A percentile compares a stretch with the other conserved stretches of the same genome.
These are phyloP conservation scores for Alcis repandata DNA, from an alignment of 2,888 invertebrate species.

Conservation along the genomic window DNA sequence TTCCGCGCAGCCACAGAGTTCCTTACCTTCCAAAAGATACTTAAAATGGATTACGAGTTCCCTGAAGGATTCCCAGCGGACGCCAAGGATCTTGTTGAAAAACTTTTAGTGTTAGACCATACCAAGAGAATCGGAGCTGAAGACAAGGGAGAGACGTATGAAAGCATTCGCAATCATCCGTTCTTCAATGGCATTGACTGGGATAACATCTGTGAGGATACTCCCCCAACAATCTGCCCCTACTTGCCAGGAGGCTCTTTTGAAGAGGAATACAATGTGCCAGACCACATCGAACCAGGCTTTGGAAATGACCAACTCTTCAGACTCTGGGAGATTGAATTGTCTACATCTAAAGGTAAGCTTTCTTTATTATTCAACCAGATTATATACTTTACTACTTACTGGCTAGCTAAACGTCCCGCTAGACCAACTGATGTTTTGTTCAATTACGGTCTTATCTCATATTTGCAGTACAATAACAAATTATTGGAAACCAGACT, in stretches of 20 bases:
- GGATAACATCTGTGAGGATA: constrained; percentile 91
- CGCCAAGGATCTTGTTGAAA: constrained; percentile 95
- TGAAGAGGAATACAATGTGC: constrained; percentile 90
- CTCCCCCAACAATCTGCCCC: constrained; percentile 93
- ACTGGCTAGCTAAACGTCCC: neutral
- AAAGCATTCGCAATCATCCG: constrained; percentile 93
- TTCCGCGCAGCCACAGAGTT: constrained; percentile 97
- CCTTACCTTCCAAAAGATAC: constrained; percentile 97
- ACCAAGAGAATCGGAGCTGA: constrained; percentile 92
- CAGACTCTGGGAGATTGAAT: constrained; percentile 90
- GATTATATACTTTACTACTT: neutral
- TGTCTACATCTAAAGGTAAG: constrained; percentile 83
- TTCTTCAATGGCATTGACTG: constrained; percentile 95
- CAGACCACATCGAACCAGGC: constrained; percentile 94
- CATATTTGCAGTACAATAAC: constrained; percentile 47
- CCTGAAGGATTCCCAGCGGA: constrained; percentile 95
- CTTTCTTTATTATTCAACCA: neutral
- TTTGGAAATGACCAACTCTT: constrained; percentile 93
- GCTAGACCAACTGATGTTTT: neutral
- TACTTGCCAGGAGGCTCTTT: constrained; percentile 91
- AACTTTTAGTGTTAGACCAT: constrained; percentile 94
- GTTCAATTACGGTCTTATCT: constrained; percentile 8
- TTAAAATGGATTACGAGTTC: constrained; percentile 95
- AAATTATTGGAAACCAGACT: constrained; percentile 12
- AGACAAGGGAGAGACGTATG: constrained; percentile 90